Base-by-base conservation (phyloP, 1,140 invertebrate genomes). In the Hestina assimilis region DNA sequence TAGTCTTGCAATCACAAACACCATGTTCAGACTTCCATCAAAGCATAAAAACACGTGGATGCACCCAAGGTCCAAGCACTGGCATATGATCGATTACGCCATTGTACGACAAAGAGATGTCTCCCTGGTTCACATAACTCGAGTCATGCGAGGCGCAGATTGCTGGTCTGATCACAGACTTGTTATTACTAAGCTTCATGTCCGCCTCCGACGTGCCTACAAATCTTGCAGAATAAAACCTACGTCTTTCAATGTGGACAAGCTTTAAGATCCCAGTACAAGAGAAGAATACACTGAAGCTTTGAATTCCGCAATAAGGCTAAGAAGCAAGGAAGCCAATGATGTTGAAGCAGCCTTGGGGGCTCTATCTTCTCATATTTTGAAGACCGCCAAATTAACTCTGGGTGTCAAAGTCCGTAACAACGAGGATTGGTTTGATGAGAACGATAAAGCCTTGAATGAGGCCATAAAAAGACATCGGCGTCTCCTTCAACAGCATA, bases 401-500 rank as follows among this genome's bases (percentile, higher is more conserved):
- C 17, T 69, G 7, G 62, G 61, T 29, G 3, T 9, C 3, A 31
- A 31, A 31, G n/a, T 5, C 3, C 43, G 28, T 9, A 45, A 8
- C 1, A 48, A 54, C 24, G 59, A 63, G 15, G 60, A 66, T 21
- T 70, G 68, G 68, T 66, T 63, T 43, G 58, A 67, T 48, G 52
- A 59, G 9, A 67, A 71, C 35, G 54, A 71, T 33, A 21, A 8
- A 26, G 28, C 41, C 11, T 12, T 68, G 0, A 29, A n/a, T 5
- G 45, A 53, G n/a, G 65, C 65, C 19, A 17, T 68, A 0, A 5
- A 14, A 0, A 46, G 58, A 26, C 63, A 63, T 19, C 43, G 63
- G n/a, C 1, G 2, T 14, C 59, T 66, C 2, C 12, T 60, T 4
- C 33, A 46, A 20, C 11, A 33, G 4, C 3, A 26, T 23, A 31